Percentiles rank a stretch among this genome's conserved stretches.
Conservation (phyloP, 2,797 vertebrate species). For the Kryptolebias ocellatus region DNA sequence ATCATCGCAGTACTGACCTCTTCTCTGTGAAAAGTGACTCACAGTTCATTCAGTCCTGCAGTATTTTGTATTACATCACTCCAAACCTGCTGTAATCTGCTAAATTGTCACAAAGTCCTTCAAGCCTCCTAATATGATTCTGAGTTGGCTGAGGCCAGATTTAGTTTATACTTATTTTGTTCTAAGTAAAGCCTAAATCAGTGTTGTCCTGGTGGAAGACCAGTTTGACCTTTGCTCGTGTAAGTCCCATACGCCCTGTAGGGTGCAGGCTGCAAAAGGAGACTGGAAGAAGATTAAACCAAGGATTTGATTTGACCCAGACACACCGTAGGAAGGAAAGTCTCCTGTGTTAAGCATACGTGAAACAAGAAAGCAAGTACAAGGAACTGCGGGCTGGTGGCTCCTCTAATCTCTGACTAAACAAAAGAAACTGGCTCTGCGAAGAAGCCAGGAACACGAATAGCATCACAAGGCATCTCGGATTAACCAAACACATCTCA, state of each 20-base stretch:
- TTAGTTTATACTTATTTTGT: not conserved
- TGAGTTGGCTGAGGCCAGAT: not conserved
- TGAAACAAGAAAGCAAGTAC: constrained; percentile 20
- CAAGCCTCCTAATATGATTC: not conserved
- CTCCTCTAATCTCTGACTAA: constrained; percentile 17
- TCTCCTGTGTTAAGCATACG: constrained; percentile 7
- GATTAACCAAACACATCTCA: constrained; percentile 24
- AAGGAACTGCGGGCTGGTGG: constrained; percentile 4
- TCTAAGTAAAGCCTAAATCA: not conserved
- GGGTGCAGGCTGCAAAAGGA: not conserved
- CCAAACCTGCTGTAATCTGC: constrained; percentile 12
- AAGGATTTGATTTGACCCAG: constrained; percentile 6
- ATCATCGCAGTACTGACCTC: constrained; percentile 2
- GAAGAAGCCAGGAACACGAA: constrained; percentile 46
- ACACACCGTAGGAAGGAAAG: constrained; percentile 17
- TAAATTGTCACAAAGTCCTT: not conserved
- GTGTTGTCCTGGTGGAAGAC: not conserved
- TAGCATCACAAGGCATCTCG: constrained; percentile 19
- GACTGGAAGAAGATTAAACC: constrained; percentile 15
- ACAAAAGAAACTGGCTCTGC: constrained; percentile 29
- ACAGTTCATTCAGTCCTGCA: constrained; percentile 11
- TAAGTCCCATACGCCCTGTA: constrained; percentile 3
- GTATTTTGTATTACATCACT: constrained; percentile 17
- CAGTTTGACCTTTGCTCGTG: not conserved
- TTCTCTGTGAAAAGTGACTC: constrained; percentile 6